Conservation (phyloP, 2,888 invertebrate genomes). For the Dusona sp. region DNA sequence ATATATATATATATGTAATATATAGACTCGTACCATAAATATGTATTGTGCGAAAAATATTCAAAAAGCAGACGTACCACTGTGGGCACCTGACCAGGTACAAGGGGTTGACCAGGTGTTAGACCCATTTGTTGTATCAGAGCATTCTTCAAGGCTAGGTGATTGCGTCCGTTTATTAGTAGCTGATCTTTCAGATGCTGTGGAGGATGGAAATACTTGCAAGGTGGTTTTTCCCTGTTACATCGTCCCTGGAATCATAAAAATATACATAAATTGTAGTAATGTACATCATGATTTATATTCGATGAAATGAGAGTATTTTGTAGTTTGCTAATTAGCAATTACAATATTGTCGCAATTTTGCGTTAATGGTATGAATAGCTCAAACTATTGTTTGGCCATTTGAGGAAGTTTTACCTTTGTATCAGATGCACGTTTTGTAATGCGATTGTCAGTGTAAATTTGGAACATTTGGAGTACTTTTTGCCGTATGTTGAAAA, state of each 20-base stretch:
- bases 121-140: constrained; percentile 98
- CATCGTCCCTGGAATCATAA: constrained; percentile 95
- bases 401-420: neutral
- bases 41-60: constrained; percentile 17
- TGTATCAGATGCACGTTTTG: neutral
- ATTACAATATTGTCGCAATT: neutral
- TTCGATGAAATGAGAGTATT: neutral
- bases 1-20: constrained; percentile 15
- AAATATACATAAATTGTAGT: constrained; percentile 2
- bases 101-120: constrained; percentile 94
- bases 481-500: neutral
- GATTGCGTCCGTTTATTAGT: constrained; percentile 99
- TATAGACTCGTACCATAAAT: neutral
- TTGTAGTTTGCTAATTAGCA: neutral
- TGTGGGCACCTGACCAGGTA: constrained; percentile 96
- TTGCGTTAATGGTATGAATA: neutral
- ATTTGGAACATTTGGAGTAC: neutral
- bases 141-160: constrained; percentile 99
- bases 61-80: constrained; percentile 90
- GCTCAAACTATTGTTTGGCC: neutral
- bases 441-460: neutral
- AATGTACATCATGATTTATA: neutral
- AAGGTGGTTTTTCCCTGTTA: constrained; percentile 99
- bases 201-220: constrained; percentile 99
- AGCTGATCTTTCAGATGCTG: constrained; percentile 99